Evolutionary conservation across 2,888 invertebrate species (phyloP).

Genomic region (Cephus spinipes): DNA sequence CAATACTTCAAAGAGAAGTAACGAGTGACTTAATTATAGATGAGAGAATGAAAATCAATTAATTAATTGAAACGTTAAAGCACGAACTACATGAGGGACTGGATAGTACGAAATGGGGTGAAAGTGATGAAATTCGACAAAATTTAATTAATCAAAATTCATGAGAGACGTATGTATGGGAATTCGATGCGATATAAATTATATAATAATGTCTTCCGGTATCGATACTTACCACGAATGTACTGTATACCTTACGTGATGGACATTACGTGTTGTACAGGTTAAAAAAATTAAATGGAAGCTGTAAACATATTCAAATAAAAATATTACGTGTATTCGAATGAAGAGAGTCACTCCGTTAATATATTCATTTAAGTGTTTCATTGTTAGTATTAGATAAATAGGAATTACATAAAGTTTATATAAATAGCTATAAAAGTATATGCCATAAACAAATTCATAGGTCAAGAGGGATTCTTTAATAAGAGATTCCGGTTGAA

Average conservation of each 20-base stretch:
- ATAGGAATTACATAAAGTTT: not conserved
- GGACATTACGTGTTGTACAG: too few species aligned
- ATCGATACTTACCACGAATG: not conserved
- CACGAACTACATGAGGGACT: too few species aligned
- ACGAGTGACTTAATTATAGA: not conserved
- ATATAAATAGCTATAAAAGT: not conserved
- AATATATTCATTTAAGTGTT: not conserved
- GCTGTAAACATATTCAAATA: not conserved
- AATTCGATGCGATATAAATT: not conserved
- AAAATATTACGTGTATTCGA: not conserved
- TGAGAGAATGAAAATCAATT: not conserved
- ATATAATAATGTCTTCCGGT: not conserved
- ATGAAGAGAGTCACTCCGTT: not conserved
- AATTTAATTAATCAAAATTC: not conserved
- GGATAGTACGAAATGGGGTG: not conserved
- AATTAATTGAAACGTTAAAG: not conserved
- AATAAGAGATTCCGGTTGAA: too few species aligned
- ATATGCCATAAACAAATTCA: too few species aligned
- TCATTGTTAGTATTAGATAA: not conserved
- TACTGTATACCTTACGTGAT: not conserved
- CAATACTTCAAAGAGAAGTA: not conserved
- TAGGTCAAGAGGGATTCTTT: too few species aligned
- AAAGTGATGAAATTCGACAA: not conserved
- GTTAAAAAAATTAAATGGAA: not conserved
- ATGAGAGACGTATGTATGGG: not conserved